Conservation (phyloP, 2,797 vertebrate species). For the Manis crassicaudata region DNA sequence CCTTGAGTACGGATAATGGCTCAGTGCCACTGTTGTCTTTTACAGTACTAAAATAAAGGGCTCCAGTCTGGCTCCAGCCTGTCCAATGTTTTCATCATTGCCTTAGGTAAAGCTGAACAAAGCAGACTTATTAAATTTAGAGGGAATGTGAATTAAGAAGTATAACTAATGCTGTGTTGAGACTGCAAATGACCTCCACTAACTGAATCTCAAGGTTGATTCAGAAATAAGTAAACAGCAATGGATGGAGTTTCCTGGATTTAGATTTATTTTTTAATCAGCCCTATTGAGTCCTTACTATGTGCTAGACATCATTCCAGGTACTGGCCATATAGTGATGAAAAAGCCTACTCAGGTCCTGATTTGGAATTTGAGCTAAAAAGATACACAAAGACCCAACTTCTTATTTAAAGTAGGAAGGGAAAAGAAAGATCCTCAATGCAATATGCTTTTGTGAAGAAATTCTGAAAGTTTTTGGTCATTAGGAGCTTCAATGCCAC, state of each 20-base stretch:
- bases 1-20: background rate
- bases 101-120: conserved; percentile 44
- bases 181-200: conserved; percentile 42
- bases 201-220: conserved; percentile 56
- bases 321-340: background rate
- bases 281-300: background rate
- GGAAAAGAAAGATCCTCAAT: background rate
- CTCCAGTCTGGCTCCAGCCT: conserved; percentile 44
- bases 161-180: conserved; percentile 44
- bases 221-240: conserved; percentile 60
- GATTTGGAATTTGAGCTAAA: background rate
- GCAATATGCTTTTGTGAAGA: background rate
- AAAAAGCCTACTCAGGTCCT: background rate
- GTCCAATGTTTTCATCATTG: background rate
- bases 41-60: background rate
- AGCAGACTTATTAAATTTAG: conserved; percentile 62
- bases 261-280: conserved; percentile 31
- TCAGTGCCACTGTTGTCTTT: background rate
- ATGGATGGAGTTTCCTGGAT: background rate
- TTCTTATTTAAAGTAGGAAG: background rate
- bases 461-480: background rate
- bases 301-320: background rate
- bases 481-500: background rate
- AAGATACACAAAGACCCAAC: background rate
- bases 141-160: conserved; percentile 56